Evolutionary conservation across 2,888 invertebrate species (phyloP).

Genomic region (Abscondita cerata): DNA sequence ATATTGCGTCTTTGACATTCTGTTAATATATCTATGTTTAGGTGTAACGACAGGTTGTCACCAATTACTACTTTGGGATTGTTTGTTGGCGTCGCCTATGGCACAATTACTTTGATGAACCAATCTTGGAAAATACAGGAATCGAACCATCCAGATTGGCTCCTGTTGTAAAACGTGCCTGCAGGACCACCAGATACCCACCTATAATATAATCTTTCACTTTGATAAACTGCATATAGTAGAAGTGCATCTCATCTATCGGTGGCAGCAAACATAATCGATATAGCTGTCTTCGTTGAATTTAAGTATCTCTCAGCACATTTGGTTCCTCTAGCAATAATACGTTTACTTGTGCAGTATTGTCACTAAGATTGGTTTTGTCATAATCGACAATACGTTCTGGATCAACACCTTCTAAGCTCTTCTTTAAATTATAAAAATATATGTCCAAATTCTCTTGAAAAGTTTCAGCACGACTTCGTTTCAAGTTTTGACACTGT

Average conservation of each 20-base stretch:
- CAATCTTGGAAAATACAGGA: slow-evolving; percentile 4
- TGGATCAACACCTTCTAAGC: slow-evolving; percentile 29
- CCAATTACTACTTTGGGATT: slow-evolving; percentile 14
- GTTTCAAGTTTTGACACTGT: slow-evolving; percentile 34
- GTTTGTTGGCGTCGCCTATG: too few species aligned
- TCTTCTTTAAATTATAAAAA: slow-evolving; percentile 28
- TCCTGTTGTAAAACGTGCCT: slow-evolving; percentile 1
- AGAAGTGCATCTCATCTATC: neutral
- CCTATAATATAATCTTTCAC: neutral
- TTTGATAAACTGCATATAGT: slow-evolving; percentile 27
- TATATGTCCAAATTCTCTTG: slow-evolving; percentile 25
- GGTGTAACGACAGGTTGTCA: slow-evolving; percentile 14
- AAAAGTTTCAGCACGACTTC: slow-evolving; percentile 23
- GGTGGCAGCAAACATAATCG: slow-evolving; percentile 9
- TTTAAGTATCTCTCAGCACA: slow-evolving; percentile 40
- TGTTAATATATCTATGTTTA: neutral
- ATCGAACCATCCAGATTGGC: slow-evolving; percentile 10
- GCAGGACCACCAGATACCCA: neutral
- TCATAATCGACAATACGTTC: slow-evolving; percentile 49
- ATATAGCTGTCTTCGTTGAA: neutral
- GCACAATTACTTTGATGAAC: too few species aligned
- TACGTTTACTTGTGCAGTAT: too few species aligned
- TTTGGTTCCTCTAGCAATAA: slow-evolving; percentile 43
- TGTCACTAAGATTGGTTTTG: slow-evolving; percentile 49
- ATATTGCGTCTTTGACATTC: neutral